Conservation (phyloP, 2,113 vertebrate species). For the Poicephalus meyeri region DNA sequence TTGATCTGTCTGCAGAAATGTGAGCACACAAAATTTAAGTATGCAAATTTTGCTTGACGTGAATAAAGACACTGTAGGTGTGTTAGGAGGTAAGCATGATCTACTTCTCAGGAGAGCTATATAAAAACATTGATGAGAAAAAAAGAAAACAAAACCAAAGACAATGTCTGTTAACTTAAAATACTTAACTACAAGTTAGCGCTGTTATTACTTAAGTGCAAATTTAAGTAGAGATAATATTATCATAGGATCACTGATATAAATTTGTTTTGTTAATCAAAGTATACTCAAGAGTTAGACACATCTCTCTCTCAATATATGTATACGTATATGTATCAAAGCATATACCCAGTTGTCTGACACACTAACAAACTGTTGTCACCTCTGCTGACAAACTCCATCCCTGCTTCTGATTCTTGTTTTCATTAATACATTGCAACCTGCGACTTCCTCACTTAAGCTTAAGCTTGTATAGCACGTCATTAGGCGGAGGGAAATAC, state of each 20-base stretch:
- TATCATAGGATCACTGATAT: not conserved
- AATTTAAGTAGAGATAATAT: not conserved
- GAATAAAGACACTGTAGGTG: not conserved
- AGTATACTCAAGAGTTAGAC: not conserved
- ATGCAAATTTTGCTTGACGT: not conserved
- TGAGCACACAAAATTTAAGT: not conserved
- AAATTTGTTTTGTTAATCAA: not conserved
- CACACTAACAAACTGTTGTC: not conserved
- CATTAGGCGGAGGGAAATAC: not conserved
- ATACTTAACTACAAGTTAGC: not conserved
- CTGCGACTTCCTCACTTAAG: not conserved
- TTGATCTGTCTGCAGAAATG: not conserved
- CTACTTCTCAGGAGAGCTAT: not conserved
- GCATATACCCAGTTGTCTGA: not conserved
- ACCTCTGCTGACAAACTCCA: not conserved
- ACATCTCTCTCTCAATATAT: not conserved
- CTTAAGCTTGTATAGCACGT: not conserved
- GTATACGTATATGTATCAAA: not conserved
- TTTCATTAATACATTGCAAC: not conserved
- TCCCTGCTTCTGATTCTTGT: not conserved
- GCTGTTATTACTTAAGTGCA: not conserved
- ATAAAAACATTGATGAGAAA: not conserved
- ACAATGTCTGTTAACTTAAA: accelerated
- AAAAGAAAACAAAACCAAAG: not conserved
- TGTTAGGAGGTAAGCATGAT: not conserved